These are phyloP conservation scores for Aphelenchoides fujianensis DNA, from an alignment of 1,140 invertebrate genomes.

Conservation along the genomic window DNA sequence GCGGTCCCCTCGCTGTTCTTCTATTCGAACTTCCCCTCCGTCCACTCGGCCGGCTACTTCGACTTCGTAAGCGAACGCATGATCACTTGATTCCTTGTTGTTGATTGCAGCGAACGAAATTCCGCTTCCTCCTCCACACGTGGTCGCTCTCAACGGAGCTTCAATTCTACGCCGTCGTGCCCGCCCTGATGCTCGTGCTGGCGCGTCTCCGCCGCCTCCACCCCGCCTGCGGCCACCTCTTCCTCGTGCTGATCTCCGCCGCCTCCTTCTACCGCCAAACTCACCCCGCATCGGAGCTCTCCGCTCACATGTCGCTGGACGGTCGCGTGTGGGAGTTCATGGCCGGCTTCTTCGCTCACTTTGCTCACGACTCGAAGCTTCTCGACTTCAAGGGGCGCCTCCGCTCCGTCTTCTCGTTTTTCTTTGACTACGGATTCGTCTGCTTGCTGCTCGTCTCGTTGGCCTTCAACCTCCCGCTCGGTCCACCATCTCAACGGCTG, in stretches of 20 bases:
- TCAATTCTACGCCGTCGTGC: slow-evolving; percentile 28
- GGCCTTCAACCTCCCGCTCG: not conserved
- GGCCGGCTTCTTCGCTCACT: slow-evolving; percentile 9
- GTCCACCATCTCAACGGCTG: not conserved
- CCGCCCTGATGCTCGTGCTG: slow-evolving; percentile 6
- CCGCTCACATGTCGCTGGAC: slow-evolving; percentile 2
- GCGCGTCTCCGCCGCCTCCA: not conserved
- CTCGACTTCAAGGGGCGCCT: not conserved
- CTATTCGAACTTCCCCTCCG: slow-evolving; percentile 8
- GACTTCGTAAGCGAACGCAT: not conserved
- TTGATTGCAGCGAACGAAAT: slow-evolving; percentile 22
- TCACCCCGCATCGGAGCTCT: not conserved
- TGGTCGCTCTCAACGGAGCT: slow-evolving; percentile 19
- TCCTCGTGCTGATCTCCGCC: not conserved
- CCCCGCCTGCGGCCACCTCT: not conserved
- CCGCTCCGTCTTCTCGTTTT: not conserved
- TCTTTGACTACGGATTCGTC: not conserved
- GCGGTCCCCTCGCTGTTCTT: not conserved
- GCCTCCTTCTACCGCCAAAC: not conserved
- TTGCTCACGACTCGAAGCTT: not conserved
- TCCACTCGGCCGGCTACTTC: slow-evolving; percentile 2
- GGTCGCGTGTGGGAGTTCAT: not conserved
- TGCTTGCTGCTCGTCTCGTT: not conserved
- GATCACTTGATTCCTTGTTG: not conserved
- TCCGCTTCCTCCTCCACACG: slow-evolving; percentile 30